Conservation (phyloP, 2,797 vertebrate genomes). For the Podarcis siculus region DNA sequence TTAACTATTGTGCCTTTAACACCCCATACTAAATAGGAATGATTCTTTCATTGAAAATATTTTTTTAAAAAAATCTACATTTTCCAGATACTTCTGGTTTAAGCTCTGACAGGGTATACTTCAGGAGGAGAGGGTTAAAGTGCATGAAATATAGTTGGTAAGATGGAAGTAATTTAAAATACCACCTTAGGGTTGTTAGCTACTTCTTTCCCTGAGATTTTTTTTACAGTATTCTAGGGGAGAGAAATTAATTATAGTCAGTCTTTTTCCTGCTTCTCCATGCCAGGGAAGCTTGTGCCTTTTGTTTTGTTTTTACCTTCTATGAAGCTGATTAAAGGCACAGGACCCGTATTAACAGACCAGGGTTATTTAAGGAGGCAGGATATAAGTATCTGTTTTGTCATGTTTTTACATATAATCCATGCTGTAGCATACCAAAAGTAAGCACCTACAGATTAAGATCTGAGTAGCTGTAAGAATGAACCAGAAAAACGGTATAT, state of each 20-base stretch:
- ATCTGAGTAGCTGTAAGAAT: background rate
- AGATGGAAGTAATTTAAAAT: constrained; percentile 2
- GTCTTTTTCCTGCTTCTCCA: background rate
- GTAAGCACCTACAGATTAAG: background rate
- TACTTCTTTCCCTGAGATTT: background rate
- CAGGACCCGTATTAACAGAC: no score
- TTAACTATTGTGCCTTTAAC: constrained; percentile 32
- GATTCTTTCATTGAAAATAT: constrained; percentile 31
- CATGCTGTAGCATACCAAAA: background rate
- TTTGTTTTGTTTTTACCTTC: background rate
- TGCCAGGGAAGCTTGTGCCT: background rate
- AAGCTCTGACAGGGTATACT: background rate
- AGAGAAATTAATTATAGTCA: background rate
- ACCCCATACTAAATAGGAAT: constrained; percentile 32
- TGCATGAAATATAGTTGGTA: constrained; percentile 19
- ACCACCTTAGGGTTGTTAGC: constrained; percentile 3
- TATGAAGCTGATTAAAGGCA: background rate
- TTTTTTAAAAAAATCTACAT: background rate
- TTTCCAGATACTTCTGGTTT: constrained; percentile 6
- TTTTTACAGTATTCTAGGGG: background rate
- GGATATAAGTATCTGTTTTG: background rate
- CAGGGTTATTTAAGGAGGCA: background rate
- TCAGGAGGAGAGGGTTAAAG: constrained; percentile 6
- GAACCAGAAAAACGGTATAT: background rate
- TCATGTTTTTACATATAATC: background rate